Conservation (phyloP, 2,888 invertebrate species). For the Anticlea derivata region DNA sequence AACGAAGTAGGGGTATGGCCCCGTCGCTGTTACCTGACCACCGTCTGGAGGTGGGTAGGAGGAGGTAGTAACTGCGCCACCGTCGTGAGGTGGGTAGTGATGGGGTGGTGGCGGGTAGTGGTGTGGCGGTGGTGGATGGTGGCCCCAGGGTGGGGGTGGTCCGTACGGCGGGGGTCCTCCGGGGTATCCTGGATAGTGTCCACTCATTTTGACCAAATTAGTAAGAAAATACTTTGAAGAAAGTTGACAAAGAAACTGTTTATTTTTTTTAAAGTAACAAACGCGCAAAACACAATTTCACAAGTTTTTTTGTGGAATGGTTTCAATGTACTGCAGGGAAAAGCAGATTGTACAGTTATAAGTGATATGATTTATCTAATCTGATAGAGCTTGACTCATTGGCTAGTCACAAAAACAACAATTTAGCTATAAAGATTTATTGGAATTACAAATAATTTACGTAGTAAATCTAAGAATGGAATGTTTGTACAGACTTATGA, state of each 20-base stretch:
- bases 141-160: conserved; percentile 44
- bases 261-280: too few species aligned
- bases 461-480: conserved; percentile 33
- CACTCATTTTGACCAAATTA: conserved; percentile 54
- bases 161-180: conserved; percentile 55
- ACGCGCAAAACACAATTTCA: too few species aligned
- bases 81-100: conserved; percentile 38
- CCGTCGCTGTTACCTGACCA: conserved; percentile 39
- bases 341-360: conserved; percentile 33
- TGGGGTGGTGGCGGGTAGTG: conserved; percentile 40
- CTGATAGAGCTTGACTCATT: conserved; percentile 35
- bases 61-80: conserved; percentile 22
- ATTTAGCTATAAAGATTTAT: conserved; percentile 33
- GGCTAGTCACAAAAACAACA: conserved; percentile 34
- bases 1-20: conserved; percentile 62
- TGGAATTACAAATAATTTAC: conserved; percentile 39
- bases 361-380: conserved; percentile 42
- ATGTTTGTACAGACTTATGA: conserved; percentile 37
- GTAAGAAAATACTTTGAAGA: background rate
- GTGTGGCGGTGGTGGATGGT: conserved; percentile 34
- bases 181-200: conserved; percentile 38
- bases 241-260: background rate
- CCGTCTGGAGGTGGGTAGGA: conserved; percentile 40
- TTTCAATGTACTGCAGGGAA: conserved; percentile 20
- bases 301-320: background rate